phyloP scores from a whole-genome alignment of 2,797 vertebrate species.

The Xenops minutus region DNA sequence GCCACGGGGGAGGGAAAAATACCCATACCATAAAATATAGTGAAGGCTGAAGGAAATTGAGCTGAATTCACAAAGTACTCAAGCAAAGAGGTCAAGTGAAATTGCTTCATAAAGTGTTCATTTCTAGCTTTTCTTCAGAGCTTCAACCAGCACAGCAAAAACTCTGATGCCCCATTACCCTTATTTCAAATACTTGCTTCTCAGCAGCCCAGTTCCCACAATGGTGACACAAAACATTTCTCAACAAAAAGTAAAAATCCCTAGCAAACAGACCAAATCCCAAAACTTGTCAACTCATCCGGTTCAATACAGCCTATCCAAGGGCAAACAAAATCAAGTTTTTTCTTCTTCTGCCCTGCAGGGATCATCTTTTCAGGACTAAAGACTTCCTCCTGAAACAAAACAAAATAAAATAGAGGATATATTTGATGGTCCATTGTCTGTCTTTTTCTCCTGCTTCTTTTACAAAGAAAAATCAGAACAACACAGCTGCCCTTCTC shows the following conservation, averaged over 20 bases:
- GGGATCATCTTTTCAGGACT: background rate
- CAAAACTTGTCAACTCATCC: background rate
- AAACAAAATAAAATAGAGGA: background rate
- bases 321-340: background rate
- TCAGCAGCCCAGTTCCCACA: background rate
- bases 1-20: background rate
- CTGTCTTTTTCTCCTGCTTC: background rate
- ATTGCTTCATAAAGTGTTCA: background rate
- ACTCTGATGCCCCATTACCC: background rate
- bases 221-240: background rate
- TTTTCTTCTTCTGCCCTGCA: background rate
- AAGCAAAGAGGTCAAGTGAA: constrained; percentile 8
- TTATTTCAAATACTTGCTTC: background rate
- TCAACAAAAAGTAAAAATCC: background rate
- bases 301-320: background rate
- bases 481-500: background rate
- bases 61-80: constrained; percentile 12
- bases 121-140: constrained; percentile 28
- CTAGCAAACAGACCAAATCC: background rate
- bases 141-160: background rate
- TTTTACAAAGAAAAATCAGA: background rate
- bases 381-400: background rate
- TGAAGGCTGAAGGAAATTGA: constrained; percentile 21
- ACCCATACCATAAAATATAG: background rate
- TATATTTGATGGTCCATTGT: background rate